phyloP scores from a whole-genome alignment of 1,140 invertebrate species.

The Mamestra configurata region DNA sequence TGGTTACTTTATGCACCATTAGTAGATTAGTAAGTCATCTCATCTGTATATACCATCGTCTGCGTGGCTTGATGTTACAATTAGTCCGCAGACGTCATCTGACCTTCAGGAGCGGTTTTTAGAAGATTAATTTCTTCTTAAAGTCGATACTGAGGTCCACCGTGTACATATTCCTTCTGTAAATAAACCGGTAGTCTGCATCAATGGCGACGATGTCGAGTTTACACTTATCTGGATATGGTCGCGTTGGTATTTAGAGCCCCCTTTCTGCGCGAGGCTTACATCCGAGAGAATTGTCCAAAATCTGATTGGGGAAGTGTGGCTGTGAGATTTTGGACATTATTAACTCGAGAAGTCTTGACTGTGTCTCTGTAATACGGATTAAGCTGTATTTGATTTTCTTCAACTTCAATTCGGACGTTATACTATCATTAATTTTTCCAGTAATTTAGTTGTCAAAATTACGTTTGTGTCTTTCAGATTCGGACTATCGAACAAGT shows the following conservation, averaged over 20 bases:
- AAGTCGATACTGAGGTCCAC: background rate
- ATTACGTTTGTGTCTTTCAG: too few relatives aligned
- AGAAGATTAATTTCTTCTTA: background rate
- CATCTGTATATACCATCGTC: background rate
- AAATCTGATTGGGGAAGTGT: too few relatives aligned
- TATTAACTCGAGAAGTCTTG: background rate
- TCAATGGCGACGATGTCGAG: slow-evolving; percentile 13
- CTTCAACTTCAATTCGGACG: background rate
- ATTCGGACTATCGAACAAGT: too few relatives aligned
- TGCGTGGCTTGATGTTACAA: background rate
- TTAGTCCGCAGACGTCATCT: background rate
- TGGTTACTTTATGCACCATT: slow-evolving; percentile 7
- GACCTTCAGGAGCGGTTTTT: background rate
- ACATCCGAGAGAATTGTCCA: background rate
- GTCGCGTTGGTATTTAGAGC: slow-evolving; percentile 3
- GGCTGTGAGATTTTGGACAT: background rate
- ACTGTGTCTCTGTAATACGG: slow-evolving; percentile 9
- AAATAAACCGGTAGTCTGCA: background rate
- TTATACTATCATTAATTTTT: slow-evolving; percentile 12
- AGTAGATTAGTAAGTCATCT: background rate
- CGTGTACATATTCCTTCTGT: background rate
- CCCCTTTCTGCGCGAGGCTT: slow-evolving; percentile 2
- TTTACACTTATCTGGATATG: slow-evolving; percentile 1
- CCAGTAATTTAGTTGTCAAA: background rate
- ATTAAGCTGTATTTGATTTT: slow-evolving; percentile 10